Evolutionary conservation across 2,888 invertebrate species (phyloP).

Genomic region (Papilio elwesi): DNA sequence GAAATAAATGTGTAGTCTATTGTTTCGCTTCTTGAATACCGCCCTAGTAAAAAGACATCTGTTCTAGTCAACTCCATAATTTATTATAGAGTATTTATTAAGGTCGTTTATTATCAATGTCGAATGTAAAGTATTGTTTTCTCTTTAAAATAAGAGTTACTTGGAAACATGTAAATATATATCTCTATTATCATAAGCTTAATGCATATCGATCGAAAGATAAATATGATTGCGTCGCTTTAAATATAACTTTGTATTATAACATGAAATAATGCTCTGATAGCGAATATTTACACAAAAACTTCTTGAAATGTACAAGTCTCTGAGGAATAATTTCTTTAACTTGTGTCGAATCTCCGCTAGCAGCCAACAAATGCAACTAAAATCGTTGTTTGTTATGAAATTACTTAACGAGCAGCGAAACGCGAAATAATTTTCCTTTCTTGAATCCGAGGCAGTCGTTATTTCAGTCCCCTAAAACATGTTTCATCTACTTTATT

Average conservation of each 20-base stretch:
- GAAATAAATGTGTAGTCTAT: constrained; percentile 36
- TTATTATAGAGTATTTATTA: constrained; percentile 31
- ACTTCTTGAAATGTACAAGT: too few species aligned
- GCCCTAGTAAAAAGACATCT: constrained; percentile 22
- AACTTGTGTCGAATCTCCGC: not conserved
- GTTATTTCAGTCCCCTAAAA: constrained; percentile 24
- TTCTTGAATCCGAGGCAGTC: constrained; percentile 18
- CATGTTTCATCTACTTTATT: constrained; percentile 27
- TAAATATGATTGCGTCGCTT: too few species aligned
- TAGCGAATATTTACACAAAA: too few species aligned
- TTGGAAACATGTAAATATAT: not conserved
- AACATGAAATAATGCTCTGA: too few species aligned
- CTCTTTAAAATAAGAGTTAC: not conserved
- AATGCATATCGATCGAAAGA: too few species aligned
- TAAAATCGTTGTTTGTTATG: constrained; percentile 28
- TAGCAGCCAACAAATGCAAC: constrained; percentile 17
- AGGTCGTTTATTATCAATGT: constrained; percentile 10
- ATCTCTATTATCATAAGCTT: not conserved
- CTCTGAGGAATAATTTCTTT: too few species aligned
- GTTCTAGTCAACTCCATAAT: constrained; percentile 28
- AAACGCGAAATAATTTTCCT: constrained; percentile 27
- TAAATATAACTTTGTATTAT: too few species aligned
- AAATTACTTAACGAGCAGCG: constrained; percentile 28
- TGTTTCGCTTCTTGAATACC: constrained; percentile 33
- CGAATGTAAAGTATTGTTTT: constrained; percentile 11